phyloP scores from a whole-genome alignment of 2,797 vertebrate species.

The Momotus momota region DNA sequence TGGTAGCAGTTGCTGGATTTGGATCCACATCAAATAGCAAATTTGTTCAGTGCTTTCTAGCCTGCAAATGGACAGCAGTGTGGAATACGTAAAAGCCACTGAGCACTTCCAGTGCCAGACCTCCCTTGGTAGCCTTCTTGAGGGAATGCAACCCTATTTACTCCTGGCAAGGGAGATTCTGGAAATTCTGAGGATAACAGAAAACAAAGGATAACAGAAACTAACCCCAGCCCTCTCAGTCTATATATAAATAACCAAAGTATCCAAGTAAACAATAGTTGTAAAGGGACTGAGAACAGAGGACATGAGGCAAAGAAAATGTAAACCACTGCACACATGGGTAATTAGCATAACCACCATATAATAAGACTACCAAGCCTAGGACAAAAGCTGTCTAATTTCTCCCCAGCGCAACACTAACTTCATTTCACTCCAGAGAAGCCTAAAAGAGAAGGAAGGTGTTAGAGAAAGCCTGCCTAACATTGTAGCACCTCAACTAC shows the following conservation, averaged over 20 bases:
- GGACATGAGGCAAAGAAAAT: background rate
- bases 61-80: background rate
- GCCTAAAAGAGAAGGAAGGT: background rate
- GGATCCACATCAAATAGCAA: background rate
- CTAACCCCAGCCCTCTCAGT: background rate
- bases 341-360: background rate
- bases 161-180: background rate
- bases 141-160: background rate
- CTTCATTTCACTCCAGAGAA: background rate
- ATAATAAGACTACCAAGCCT: background rate
- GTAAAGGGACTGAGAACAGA: background rate
- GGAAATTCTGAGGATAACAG: background rate
- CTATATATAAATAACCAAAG: background rate
- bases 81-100: background rate
- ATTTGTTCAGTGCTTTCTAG: background rate
- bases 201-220: background rate
- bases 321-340: background rate
- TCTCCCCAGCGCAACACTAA: background rate
- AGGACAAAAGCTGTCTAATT: background rate
- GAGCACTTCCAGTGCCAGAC: background rate
- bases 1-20: background rate
- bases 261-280: background rate
- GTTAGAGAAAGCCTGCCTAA: background rate
- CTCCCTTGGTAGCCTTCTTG: background rate
- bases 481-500: background rate